phyloP scores from a whole-genome alignment of 2,113 vertebrate species.

The Regulus satrapa region DNA sequence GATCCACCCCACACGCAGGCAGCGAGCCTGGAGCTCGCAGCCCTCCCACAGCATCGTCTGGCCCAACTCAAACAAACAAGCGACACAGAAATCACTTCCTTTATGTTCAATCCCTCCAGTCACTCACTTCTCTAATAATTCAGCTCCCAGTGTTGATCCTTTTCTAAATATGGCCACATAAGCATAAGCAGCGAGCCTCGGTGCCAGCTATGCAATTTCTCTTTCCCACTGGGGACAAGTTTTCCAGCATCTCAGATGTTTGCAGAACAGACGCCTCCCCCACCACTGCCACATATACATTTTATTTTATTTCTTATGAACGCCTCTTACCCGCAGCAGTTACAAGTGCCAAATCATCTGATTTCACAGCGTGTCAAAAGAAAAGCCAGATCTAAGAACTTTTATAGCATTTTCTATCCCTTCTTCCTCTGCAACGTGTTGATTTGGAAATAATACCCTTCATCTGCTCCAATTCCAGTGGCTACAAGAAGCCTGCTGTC shows the following conservation, averaged over 20 bases:
- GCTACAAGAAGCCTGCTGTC: neutral
- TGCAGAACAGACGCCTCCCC: slow-evolving; percentile 41
- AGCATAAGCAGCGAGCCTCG: neutral
- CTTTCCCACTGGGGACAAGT: slow-evolving; percentile 24
- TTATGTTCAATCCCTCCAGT: neutral
- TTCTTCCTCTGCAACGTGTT: neutral
- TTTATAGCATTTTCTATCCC: neutral
- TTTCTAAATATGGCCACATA: slow-evolving; percentile 29
- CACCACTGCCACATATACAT: slow-evolving; percentile 26
- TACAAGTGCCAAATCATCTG: slow-evolving; percentile 40
- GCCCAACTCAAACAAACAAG: neutral
- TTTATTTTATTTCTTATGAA: slow-evolving; percentile 52
- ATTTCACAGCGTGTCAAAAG: slow-evolving; percentile 34
- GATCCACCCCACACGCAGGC: neutral
- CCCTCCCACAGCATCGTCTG: neutral
- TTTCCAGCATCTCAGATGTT: slow-evolving; percentile 54
- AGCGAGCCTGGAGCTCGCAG: neutral
- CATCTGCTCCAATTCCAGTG: neutral
- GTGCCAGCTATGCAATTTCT: slow-evolving; percentile 34
- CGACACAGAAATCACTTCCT: neutral
- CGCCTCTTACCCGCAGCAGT: slow-evolving; percentile 32
- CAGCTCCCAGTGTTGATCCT: neutral
- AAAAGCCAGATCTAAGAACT: slow-evolving; percentile 35
- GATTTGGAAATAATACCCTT: neutral
- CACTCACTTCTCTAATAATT: slow-evolving; percentile 5